A percentile compares a stretch with the other conserved stretches of the same genome.
phyloP scores from a whole-genome alignment of 2,113 vertebrate genomes.

The Cairina moschata region DNA sequence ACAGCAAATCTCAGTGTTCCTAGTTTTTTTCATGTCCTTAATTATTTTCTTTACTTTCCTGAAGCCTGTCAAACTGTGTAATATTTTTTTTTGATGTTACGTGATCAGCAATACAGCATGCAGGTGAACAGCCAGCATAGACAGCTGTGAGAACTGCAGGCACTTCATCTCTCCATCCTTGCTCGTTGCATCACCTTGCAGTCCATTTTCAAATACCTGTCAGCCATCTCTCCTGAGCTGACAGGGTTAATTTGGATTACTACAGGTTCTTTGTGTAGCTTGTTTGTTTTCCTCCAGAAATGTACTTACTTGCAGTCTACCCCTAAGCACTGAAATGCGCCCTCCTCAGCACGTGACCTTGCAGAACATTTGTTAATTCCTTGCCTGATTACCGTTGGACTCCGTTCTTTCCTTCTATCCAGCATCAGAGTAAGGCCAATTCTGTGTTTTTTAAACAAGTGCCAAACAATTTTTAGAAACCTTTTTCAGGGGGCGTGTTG shows the following conservation, averaged over 20 bases:
- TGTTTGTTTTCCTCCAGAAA: neutral
- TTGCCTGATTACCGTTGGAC: neutral
- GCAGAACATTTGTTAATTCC: neutral
- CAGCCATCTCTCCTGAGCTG: neutral
- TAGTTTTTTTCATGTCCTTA: neutral
- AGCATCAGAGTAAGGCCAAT: neutral
- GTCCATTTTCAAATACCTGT: fast-evolving
- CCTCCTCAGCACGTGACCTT: neutral
- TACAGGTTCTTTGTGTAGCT: neutral
- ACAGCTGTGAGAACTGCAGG: fast-evolving
- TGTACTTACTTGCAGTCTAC: too few relatives aligned
- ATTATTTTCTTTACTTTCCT: neutral
- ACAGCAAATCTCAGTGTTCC: fast-evolving
- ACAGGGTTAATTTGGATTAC: neutral
- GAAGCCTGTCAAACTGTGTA: neutral
- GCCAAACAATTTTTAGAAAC: neutral
- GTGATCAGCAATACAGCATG: fast-evolving
- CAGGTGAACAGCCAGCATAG: fast-evolving
- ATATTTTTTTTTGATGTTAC: neutral
- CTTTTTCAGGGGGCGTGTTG: neutral
- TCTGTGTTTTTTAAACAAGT: neutral
- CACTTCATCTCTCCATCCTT: neutral
- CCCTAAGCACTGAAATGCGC: neutral
- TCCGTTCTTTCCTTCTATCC: neutral
- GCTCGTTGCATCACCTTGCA: neutral